These are phyloP conservation scores for Drosophila ochracea DNA, from an alignment of 2,888 invertebrate species.

Conservation along the genomic window DNA sequence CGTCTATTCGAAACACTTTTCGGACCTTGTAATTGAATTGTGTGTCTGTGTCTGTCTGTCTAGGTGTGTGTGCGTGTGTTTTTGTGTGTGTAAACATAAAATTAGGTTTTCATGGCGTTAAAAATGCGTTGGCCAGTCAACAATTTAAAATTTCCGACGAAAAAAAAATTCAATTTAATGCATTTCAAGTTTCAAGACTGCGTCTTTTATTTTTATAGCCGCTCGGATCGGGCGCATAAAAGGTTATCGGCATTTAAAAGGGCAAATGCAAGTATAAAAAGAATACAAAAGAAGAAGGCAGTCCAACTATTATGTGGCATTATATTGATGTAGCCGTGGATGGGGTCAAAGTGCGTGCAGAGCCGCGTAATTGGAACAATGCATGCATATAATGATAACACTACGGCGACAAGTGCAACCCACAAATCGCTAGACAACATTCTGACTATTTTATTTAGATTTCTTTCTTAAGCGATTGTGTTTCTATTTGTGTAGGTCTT, in stretches of 20 bases:
- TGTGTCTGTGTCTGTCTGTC: slow-evolving; percentile 19
- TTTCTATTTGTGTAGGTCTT: neutral
- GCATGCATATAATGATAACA: slow-evolving; percentile 63
- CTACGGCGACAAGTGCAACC: slow-evolving; percentile 59
- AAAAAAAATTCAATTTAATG: slow-evolving; percentile 74
- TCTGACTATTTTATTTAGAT: slow-evolving; percentile 50
- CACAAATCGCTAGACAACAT: slow-evolving; percentile 12
- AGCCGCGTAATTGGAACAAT: slow-evolving; percentile 76
- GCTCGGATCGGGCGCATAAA: slow-evolving; percentile 67
- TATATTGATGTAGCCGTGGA: slow-evolving; percentile 47
- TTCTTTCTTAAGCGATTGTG: slow-evolving; percentile 17
- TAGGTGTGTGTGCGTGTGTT: neutral
- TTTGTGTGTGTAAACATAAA: slow-evolving; percentile 69
- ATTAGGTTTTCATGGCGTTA: slow-evolving; percentile 81
- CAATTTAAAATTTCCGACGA: slow-evolving; percentile 69
- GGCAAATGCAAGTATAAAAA: slow-evolving; percentile 48
- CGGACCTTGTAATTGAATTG: slow-evolving; percentile 72
- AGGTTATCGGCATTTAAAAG: slow-evolving; percentile 78
- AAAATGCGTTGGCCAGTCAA: slow-evolving; percentile 68
- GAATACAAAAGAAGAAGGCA: slow-evolving; percentile 36
- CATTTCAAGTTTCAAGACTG: slow-evolving; percentile 58
- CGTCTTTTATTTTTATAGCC: slow-evolving; percentile 60
- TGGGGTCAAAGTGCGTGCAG: slow-evolving; percentile 73
- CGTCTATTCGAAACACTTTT: slow-evolving; percentile 59
- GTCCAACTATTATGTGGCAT: slow-evolving; percentile 66